Conservation (phyloP, 2,888 invertebrate genomes). For the Nebria brevicollis region DNA sequence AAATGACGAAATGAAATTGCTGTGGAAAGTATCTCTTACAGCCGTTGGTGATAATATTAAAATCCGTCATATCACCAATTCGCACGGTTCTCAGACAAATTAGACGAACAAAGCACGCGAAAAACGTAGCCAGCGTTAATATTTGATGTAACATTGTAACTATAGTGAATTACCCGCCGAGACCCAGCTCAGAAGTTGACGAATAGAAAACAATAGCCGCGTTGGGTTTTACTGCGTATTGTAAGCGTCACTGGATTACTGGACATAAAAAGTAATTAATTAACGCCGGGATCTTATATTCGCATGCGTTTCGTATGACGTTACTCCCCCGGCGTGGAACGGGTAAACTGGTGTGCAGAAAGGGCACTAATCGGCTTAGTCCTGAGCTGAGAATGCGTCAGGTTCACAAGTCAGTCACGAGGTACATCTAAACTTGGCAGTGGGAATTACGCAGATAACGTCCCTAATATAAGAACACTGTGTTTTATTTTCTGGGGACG, state of each 20-base stretch:
- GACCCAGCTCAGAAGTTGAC: neutral
- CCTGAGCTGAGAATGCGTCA: constrained; percentile 43
- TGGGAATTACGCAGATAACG: constrained; percentile 11
- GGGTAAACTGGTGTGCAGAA: constrained; percentile 4
- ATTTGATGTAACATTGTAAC: constrained; percentile 24
- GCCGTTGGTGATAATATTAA: constrained; percentile 35
- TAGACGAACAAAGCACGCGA: constrained; percentile 40
- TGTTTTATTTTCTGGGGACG: constrained; percentile 5
- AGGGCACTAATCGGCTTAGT: constrained; percentile 41
- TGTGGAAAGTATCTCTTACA: neutral
- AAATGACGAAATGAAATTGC: neutral
- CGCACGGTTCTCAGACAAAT: constrained; percentile 44
- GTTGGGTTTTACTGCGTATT: constrained; percentile 29
- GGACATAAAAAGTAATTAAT: constrained; percentile 37
- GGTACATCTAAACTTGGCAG: neutral
- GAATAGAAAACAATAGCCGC: constrained; percentile 12
- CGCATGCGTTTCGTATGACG: neutral
- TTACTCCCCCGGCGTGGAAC: neutral
- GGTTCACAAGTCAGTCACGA: constrained; percentile 41
- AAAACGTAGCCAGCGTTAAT: constrained; percentile 21
- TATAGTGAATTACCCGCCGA: too few relatives aligned
- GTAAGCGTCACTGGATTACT: constrained; percentile 33
- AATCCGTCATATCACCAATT: constrained; percentile 38
- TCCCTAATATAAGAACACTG: constrained; percentile 13
- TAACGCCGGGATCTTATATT: constrained; percentile 19